These are phyloP conservation scores for Anser cygnoides DNA, from an alignment of 2,113 vertebrate species.

Conservation along the genomic window DNA sequence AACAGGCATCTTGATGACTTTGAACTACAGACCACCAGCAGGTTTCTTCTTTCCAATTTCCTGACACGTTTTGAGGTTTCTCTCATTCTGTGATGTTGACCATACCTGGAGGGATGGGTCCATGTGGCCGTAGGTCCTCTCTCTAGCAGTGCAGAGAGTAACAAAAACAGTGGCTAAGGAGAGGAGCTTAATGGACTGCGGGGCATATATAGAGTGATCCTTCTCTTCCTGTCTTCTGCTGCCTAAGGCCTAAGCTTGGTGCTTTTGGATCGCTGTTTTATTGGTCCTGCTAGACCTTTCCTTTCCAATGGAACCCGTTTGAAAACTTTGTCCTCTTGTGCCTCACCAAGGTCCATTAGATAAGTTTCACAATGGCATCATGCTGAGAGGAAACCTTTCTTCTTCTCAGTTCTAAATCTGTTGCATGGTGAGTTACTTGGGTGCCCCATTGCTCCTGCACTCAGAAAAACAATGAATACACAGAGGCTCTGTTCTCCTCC, in stretches of 20 bases:
- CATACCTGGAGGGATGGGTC: background rate
- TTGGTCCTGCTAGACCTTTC: background rate
- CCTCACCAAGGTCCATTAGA: background rate
- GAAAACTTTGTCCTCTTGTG: background rate
- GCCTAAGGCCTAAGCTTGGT: background rate
- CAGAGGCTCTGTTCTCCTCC: background rate
- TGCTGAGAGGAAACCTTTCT: background rate
- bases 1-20: background rate
- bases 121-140: accelerated
- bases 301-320: accelerated
- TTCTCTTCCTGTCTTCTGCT: background rate
- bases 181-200: background rate
- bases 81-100: accelerated
- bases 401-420: background rate
- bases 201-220: background rate
- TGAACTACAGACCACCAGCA: background rate
- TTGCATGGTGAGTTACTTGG: background rate
- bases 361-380: background rate
- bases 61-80: background rate
- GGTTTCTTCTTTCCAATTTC: background rate
- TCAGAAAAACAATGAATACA: background rate
- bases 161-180: background rate
- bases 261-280: background rate
- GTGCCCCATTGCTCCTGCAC: background rate
- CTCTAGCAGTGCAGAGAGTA: background rate